Evolutionary conservation across 1,140 invertebrate species (phyloP).

Genomic region (Conus betulinus): DNA sequence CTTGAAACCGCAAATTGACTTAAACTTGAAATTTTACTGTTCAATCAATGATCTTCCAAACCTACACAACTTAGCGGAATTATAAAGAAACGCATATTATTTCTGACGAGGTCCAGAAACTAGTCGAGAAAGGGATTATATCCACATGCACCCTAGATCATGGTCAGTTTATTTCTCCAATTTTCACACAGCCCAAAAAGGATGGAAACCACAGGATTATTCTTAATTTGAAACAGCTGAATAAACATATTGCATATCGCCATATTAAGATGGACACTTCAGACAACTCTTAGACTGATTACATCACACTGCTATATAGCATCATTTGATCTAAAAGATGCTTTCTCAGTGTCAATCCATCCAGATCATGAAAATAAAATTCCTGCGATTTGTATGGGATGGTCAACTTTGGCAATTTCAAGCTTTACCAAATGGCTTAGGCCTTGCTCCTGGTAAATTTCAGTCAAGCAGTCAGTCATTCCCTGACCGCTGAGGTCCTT

Average conservation of each 20-base stretch:
- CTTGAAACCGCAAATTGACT: too few species aligned
- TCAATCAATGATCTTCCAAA: background rate
- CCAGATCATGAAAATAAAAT: slow-evolving; percentile 34
- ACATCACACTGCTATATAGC: slow-evolving; percentile 45
- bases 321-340: slow-evolving; percentile 51
- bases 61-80: background rate
- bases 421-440: slow-evolving; percentile 12
- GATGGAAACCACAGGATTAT: slow-evolving; percentile 51
- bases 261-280: slow-evolving; percentile 62
- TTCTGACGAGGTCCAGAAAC: background rate
- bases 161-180: slow-evolving; percentile 47
- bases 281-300: slow-evolving; percentile 28
- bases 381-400: slow-evolving; percentile 45
- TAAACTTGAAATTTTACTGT: too few species aligned
- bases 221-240: slow-evolving; percentile 53
- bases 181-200: slow-evolving; percentile 48
- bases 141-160: background rate
- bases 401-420: slow-evolving; percentile 33
- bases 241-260: slow-evolving; percentile 47
- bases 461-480: too few species aligned
- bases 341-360: slow-evolving; percentile 42
- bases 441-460: background rate
- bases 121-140: background rate
- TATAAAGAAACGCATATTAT: background rate
- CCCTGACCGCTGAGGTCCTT: too few species aligned